Evolutionary conservation across 2,797 vertebrate genomes (phyloP).

Genomic region (Alfaro cultratus): DNA sequence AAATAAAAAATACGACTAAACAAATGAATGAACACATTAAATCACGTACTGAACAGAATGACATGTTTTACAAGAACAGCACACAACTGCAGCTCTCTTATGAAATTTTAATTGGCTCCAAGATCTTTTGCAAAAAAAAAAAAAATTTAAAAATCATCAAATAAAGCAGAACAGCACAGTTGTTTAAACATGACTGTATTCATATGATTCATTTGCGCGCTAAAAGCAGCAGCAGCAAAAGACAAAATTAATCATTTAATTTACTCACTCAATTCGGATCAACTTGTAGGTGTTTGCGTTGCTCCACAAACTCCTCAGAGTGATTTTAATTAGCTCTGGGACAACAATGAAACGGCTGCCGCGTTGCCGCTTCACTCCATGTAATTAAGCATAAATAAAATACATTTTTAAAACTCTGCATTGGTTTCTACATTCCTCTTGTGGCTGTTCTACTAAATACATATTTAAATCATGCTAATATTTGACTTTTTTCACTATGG

Average conservation of each 20-base stretch:
- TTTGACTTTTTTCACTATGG: constrained; percentile 11
- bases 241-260: constrained; percentile 32
- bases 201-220: background rate
- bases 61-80: constrained; percentile 18
- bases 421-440: constrained; percentile 50
- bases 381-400: constrained; percentile 60
- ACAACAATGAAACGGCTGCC: constrained; percentile 33
- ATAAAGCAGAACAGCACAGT: background rate
- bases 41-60: constrained; percentile 1
- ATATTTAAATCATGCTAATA: constrained; percentile 45
- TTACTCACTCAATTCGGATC: constrained; percentile 52
- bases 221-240: constrained; percentile 29
- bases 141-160: background rate
- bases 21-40: constrained; percentile 24
- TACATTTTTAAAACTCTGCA: constrained; percentile 45
- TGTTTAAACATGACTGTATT: constrained; percentile 1
- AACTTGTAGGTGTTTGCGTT: constrained; percentile 53
- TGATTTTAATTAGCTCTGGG: constrained; percentile 62
- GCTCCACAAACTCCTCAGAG: constrained; percentile 46
- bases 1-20: constrained; percentile 22
- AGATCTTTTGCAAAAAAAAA: background rate
- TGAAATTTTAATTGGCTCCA: background rate
- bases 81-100: background rate
- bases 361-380: constrained; percentile 39
- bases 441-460: constrained; percentile 38